phyloP scores from a whole-genome alignment of 2,797 vertebrate species.

The Amazona finschi region DNA sequence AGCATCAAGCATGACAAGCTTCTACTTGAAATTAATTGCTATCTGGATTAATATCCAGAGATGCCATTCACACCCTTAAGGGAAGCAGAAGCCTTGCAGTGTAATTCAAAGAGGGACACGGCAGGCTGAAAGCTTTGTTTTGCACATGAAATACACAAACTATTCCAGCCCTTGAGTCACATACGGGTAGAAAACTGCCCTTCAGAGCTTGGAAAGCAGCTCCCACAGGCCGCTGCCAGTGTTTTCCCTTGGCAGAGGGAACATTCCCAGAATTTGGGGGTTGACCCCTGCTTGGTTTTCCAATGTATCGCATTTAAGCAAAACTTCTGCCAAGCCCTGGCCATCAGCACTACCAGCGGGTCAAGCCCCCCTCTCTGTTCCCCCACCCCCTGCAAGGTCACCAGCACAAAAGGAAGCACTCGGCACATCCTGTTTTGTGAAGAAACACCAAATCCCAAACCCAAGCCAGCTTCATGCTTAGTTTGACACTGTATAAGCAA shows the following conservation, averaged over 20 bases:
- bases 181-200: neutral
- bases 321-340: neutral
- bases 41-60: neutral
- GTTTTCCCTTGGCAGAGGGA: neutral
- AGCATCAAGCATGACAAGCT: neutral
- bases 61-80: neutral
- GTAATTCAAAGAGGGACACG: neutral
- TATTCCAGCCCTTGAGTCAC: neutral
- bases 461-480: neutral
- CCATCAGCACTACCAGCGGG: neutral
- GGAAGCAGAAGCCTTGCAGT: neutral
- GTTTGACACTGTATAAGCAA: neutral
- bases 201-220: neutral
- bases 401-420: slow-evolving; percentile 3
- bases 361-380: neutral
- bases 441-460: neutral
- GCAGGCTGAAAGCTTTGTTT: neutral
- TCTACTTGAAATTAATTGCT: neutral
- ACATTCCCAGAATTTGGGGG: neutral
- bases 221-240: neutral
- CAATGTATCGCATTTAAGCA: neutral
- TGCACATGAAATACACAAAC: neutral
- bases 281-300: neutral
- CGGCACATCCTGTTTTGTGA: slow-evolving; percentile 13
- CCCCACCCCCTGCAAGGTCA: neutral